phyloP scores from a whole-genome alignment of 2,797 vertebrate species.

The Lindbergichthys nudifrons region DNA sequence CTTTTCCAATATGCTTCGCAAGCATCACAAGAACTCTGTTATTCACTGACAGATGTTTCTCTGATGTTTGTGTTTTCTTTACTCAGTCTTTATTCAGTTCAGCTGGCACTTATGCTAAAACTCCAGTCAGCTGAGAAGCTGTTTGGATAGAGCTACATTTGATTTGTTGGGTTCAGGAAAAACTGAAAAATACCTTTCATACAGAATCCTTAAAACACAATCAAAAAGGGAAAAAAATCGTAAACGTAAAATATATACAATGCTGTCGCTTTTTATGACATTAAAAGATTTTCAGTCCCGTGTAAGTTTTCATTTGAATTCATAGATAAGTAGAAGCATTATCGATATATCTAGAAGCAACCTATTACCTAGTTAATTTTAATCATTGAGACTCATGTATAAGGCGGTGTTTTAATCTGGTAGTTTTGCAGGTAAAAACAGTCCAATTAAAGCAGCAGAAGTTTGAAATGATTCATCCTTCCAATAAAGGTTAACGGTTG shows the following conservation, averaged over 20 bases:
- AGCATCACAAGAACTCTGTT: constrained; percentile 30
- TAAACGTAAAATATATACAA: background rate
- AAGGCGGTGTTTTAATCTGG: constrained; percentile 38
- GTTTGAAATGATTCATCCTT: constrained; percentile 32
- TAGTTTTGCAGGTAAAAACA: constrained; percentile 22
- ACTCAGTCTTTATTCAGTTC: constrained; percentile 13
- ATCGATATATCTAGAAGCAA: no score
- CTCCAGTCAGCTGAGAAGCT: background rate
- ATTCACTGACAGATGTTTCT: constrained; percentile 54
- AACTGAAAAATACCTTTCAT: background rate
- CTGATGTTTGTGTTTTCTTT: constrained; percentile 28
- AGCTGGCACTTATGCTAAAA: constrained; percentile 20
- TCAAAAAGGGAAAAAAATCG: background rate
- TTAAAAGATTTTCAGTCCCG: background rate
- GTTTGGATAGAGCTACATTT: constrained; percentile 4
- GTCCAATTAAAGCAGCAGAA: constrained; percentile 55
- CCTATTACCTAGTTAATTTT: background rate
- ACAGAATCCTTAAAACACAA: background rate
- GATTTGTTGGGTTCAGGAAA: background rate
- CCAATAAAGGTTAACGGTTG: constrained; percentile 45
- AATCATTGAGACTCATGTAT: constrained; percentile 39
- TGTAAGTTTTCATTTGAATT: background rate
- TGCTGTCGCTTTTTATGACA: background rate
- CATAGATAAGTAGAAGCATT: background rate
- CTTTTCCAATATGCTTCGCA: constrained; percentile 30